Base-by-base conservation (phyloP, 2,797 vertebrate genomes). In the Lagorchestes hirsutus region DNA sequence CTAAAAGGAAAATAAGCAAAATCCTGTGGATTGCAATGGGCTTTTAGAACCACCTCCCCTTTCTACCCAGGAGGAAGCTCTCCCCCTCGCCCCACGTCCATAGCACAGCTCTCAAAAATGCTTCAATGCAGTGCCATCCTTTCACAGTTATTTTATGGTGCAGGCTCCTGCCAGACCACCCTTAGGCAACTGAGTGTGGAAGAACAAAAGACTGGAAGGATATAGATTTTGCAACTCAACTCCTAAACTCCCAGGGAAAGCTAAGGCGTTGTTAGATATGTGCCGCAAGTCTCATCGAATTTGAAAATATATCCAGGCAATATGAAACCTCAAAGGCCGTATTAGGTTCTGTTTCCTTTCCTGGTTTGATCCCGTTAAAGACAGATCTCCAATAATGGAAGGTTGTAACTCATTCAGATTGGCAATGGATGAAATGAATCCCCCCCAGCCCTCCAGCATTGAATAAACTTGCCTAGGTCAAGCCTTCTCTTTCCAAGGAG, bases 81-180 rank as follows among this genome's bases (percentile, higher is more conserved):
- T 82, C n/a, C 6, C 6, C n/a, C 8, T 46, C 67, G n/a, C n/a
- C n/a, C 67, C 67, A 9, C n/a, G 18, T 46, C 12, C n/a, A 22
- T 2, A 40, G 9, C 34, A 18, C 67, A 87, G 74, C 74, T 46
- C 40, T 87, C 74, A 22, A 46, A 46, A 82, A 87, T 12, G 74
- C 74, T 87, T 27, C 40, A 87, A 50, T 87, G 40, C 74, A 87
- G 74, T 50, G 24, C 40, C 40, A 46, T 46, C 22, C 74, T 87
- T 87, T 46, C 74, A 22, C 67, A 46, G 74, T 87, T 87, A 87
- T 87, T 50, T 87, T 87, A 87, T 87, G 40, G 74, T 46, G 22
- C 74, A 50, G 74, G 74, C 74, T 87, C n/a, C 67, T 74, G 67
- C 67, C 74, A 87, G 74, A 46, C 74, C 74, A 87, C 74, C 74